Evolutionary conservation across 1,140 invertebrate genomes (phyloP), one percentile per base, ranked within the genome.

Genomic region (Ctenoplectra terminalis): DNA sequence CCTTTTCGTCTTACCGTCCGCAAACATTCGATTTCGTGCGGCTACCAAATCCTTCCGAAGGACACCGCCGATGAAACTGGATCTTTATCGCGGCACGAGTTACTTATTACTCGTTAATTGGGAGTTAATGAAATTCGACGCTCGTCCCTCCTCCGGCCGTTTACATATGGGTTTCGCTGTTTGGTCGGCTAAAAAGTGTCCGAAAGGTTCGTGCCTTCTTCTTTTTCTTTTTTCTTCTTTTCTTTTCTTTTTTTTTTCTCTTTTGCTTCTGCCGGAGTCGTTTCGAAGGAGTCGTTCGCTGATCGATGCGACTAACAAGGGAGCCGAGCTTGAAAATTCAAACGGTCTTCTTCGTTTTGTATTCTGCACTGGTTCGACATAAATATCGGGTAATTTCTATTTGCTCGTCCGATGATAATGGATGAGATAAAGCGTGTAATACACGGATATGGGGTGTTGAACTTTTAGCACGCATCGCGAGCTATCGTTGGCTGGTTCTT

Each of bases 1-100:
- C 34, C 73, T 80, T 78, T 85, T 54, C 58, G 74, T 87, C 85
- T 89, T 88, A 82, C 83, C 88, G 80, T 83, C 50, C 34, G 78
- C 79, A 83, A 87, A 90, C 81, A 87, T 34, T 79, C 67, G 74
- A 69, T 81, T 69, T 73, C 72, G 58, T 64, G 56, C 64, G 64
- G 37, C 67, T 40, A 66, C 61, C 72, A 46, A 81, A 81, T 75
- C 71, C 71, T 81, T 63, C 20, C 79, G 72, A 74, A 80, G 77
- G 77, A 80, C 77, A 63, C 77, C 56, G 77, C 34, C 70, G 46
- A 73, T 69, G 58, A 80, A 80, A 80, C 77, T 80, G 77, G 77
- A 80, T 80, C 77, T 58, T 80, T 73, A 80, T 80, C 70, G 69
- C 58, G 70, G 70, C 77, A 80, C 77, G 77, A 80, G 70, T 80